Base-by-base conservation (phyloP, 2,888 invertebrate species). In the Ornithoptera priamus region DNA sequence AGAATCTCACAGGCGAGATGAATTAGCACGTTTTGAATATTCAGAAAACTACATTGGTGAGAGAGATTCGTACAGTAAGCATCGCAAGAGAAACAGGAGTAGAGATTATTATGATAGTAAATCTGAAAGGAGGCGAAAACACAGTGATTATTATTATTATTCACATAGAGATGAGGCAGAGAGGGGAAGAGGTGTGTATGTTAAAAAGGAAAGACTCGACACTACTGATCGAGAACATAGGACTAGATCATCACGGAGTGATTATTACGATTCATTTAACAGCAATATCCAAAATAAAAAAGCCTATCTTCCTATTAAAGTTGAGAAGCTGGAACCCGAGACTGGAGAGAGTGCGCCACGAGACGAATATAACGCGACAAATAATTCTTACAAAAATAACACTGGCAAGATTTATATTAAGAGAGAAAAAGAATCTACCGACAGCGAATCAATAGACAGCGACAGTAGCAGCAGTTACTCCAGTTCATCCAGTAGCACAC, bases 11-110 rank as follows among this genome's bases (percentile, higher is more conserved):
- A 39, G 62, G 64, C 46, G 17, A 39, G 42, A 20, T 58, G 56
- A 68, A n/a, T 6, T 62, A 57, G 24, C 71, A 18, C 56, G 56
- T 64, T 17, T n/a, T 46, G 30, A 50, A 17, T 63, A 30, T 30
- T 46, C 58, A 6, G 7, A 62, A 2, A 58, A 30, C n/a, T 42
- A 46, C 18, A 42, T 15, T n/a, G 36, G 46, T 24, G 57, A 62
- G 24, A 62, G 22, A 20, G n/a, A 18, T 36, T 20, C 30, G 46
- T n/a, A n/a, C 18, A 42, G 17, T 10, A 39, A 39, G 39, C 39
- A 20, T 61, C 30, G 17, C 53, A 62, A 15, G 6, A 50, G 39
- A 53, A 53, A 62, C 24, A 56, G 22, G 53, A 61, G 56, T 39
- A 18, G 39, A 42, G 42, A 18, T 24, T 39, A 18, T 24, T 22